Percentiles rank a stretch among this genome's conserved stretches.
Evolutionary conservation across 2,113 vertebrate genomes (phyloP).

Genomic region (Garra rufa): DNA sequence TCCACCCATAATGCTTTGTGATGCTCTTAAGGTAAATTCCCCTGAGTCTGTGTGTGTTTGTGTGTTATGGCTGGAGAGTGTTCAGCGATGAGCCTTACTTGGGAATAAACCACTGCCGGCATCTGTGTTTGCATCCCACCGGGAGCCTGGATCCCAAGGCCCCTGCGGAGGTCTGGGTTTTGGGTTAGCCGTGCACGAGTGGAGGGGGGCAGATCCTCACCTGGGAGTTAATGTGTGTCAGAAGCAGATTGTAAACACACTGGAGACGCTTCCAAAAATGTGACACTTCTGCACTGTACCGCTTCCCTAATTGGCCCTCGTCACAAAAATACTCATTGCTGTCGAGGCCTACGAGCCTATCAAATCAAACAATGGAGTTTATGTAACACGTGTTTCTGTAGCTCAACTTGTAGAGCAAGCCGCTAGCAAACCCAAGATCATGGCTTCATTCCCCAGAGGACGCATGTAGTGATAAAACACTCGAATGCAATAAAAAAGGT

Average conservation of each 20-base stretch:
- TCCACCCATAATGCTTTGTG: not conserved
- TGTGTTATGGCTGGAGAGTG: conserved; percentile 38
- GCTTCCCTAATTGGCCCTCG: not conserved
- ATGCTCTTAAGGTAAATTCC: not conserved
- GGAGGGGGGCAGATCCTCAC: conserved; percentile 19
- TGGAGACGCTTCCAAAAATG: conserved; percentile 8
- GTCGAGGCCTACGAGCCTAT: not conserved
- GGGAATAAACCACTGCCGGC: conserved; percentile 29
- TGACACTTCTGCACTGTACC: not conserved
- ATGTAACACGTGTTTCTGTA: not conserved
- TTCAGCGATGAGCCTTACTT: not conserved
- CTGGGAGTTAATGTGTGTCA: conserved; percentile 32
- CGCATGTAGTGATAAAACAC: no score
- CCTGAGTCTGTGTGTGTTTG: not conserved
- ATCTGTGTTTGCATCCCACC: conserved; percentile 39
- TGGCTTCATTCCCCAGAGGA: not conserved
- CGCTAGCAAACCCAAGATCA: not conserved
- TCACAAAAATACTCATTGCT: not conserved
- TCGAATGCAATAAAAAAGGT: not conserved
- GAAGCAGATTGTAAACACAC: conserved; percentile 37
- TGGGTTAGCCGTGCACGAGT: conserved; percentile 25
- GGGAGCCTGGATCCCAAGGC: conserved; percentile 37
- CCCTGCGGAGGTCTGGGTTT: conserved; percentile 31
- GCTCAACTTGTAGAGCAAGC: not conserved
- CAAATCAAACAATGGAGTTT: not conserved